Evolutionary conservation across 2,888 invertebrate species (phyloP), one percentile per base, ranked within the genome.

Genomic region (Platycnemis pennipes): DNA sequence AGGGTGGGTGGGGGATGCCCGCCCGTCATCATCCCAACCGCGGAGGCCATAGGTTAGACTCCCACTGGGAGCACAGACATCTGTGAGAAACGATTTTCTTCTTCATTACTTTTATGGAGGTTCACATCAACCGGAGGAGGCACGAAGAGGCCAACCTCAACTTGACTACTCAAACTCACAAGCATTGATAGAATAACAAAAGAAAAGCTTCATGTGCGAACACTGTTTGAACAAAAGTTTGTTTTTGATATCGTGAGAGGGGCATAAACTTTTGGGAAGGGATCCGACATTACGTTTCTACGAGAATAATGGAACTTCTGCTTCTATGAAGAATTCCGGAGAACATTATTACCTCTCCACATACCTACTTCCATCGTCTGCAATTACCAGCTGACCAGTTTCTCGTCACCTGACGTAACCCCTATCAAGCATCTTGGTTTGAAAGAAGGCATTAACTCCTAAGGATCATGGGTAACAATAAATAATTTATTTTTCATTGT

Each of bases 41-140:
- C 89, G 44, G 42, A 69, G 91, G 91, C 91, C 91, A 91, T 63
- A 91, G 91, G 91, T 91, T 63, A 91, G 44, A 26, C 91, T 63
- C 91, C 91, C 44, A 44, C 91, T 91, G 91, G 13, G 91, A 56
- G 44, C 63, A 69, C 56, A 44, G 91, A 91, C 91, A 45, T 91
- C 44, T 91, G 91, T 91, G 91, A 91, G 91, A 91, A 91, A 91
- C 91, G 91, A 91, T 91, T 91, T 91, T 91, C 91, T 91, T 63
- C 91, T 91, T 63, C 91, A 63, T 91, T 91, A 69, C 63, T 91
- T 91, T 63, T 44, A 63, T 22, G 4, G 69, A 63, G 77, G 77
- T 31, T 77, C 77, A 13, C 77, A 31, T 77, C 77, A 37, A 37
- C 77, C 26, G 63, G 31, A n/a, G 77, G 77, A 77, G 77, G 7